A percentile compares a stretch with the other conserved stretches of the same genome.
Evolutionary conservation across 2,797 vertebrate species (phyloP).

Genomic region (Enteromius viviparus): DNA sequence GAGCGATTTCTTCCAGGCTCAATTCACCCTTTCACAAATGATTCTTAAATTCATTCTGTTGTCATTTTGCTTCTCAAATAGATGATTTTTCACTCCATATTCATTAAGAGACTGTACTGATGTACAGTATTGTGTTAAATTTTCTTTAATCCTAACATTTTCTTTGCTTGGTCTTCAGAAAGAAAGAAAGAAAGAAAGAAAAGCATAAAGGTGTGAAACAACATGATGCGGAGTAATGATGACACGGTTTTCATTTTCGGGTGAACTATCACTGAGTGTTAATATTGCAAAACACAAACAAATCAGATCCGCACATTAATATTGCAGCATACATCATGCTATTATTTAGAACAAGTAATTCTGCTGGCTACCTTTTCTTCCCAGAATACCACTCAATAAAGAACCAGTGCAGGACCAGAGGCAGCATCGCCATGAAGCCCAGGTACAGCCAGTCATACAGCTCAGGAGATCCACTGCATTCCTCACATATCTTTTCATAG

Average conservation of each 20-base stretch:
- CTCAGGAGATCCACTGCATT: slow-evolving; percentile 85
- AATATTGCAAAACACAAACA: not conserved
- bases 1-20: not conserved
- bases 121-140: not conserved
- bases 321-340: not conserved
- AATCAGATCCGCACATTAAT: not conserved
- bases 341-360: not conserved
- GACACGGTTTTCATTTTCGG: not conserved
- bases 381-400: slow-evolving; percentile 99
- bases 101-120: not conserved
- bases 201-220: not conserved
- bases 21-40: not conserved
- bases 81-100: not conserved
- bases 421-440: slow-evolving; percentile 98
- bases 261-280: not conserved
- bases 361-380: slow-evolving; percentile 88
- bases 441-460: slow-evolving; percentile 98
- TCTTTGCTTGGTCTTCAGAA: not conserved
- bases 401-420: slow-evolving; percentile 96
- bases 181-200: not conserved
- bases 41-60: not conserved
- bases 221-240: not conserved
- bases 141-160: not conserved
- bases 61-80: not conserved
- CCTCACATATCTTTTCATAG: slow-evolving; percentile 85